phyloP scores from a whole-genome alignment of 1,140 invertebrate genomes.

The Microplitis mediator region DNA sequence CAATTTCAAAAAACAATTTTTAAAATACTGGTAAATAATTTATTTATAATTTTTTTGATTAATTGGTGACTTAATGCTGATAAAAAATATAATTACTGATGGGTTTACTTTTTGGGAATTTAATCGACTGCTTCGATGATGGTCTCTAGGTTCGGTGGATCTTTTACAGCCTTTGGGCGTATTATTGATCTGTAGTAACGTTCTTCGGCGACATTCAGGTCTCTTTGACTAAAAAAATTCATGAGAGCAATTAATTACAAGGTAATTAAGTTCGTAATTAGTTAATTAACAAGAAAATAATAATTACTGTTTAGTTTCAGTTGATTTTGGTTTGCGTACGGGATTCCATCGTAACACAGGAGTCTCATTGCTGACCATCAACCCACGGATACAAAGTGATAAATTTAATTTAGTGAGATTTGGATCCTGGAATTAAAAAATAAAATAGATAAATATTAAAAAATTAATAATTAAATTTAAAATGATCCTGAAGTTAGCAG shows the following conservation, averaged over 20 bases:
- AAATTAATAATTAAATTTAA: slow-evolving; percentile 8
- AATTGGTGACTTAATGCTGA: background rate
- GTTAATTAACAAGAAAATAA: background rate
- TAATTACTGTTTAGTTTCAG: slow-evolving; percentile 45
- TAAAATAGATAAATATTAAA: slow-evolving; percentile 9
- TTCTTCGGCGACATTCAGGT: slow-evolving; percentile 14
- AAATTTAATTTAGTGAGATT: slow-evolving; percentile 50
- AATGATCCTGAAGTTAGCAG: no score
- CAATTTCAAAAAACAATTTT: no score
- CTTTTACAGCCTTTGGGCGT: background rate
- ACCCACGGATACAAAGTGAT: slow-evolving; percentile 66
- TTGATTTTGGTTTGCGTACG: slow-evolving; percentile 66
- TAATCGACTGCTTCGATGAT: slow-evolving; percentile 1
- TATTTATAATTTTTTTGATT: slow-evolving; percentile 10
- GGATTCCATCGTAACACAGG: slow-evolving; percentile 75
- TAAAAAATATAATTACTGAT: background rate
- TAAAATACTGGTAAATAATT: background rate
- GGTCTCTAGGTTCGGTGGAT: background rate
- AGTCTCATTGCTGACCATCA: slow-evolving; percentile 73
- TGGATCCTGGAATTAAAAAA: slow-evolving; percentile 40
- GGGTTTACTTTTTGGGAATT: no score
- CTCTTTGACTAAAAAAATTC: slow-evolving; percentile 15
- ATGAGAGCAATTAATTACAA: background rate
- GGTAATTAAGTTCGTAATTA: background rate
- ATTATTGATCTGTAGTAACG: slow-evolving; percentile 19